Conservation (phyloP, 2,113 vertebrate species). For the Archilochus colubris region DNA sequence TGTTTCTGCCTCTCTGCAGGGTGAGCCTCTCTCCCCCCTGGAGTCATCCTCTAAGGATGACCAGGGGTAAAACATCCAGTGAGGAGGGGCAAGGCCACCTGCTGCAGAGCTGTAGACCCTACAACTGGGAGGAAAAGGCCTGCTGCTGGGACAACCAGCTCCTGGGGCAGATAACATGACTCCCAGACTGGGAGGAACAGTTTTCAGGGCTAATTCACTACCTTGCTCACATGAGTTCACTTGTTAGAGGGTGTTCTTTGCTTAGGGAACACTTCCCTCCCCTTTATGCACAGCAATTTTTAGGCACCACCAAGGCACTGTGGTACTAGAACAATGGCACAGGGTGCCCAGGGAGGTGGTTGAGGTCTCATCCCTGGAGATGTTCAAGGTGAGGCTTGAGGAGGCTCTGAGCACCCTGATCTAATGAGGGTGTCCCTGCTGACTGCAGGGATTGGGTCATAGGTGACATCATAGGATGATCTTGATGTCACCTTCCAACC, state of each 20-base stretch:
- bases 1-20: fast-evolving
- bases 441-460: too few relatives aligned
- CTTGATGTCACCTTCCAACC: too few relatives aligned
- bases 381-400: too few relatives aligned
- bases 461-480: too few relatives aligned
- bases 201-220: too few relatives aligned
- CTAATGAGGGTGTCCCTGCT: too few relatives aligned
- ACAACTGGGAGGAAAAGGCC: neutral
- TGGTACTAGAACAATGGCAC: too few relatives aligned
- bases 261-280: neutral
- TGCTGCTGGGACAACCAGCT: neutral
- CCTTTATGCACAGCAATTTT: fast-evolving
- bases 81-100: neutral
- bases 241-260: neutral
- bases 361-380: too few relatives aligned
- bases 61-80: fast-evolving
- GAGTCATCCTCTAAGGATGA: neutral
- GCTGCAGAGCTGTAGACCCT: neutral
- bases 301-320: neutral
- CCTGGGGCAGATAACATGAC: neutral
- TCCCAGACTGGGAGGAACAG: neutral
- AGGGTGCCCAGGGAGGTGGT: too few relatives aligned
- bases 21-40: neutral
- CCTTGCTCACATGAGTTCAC: neutral
- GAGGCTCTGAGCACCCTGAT: too few relatives aligned